A percentile compares a stretch with the other conserved stretches of the same genome.
phyloP scores from a whole-genome alignment of 2,888 invertebrate genomes.

The Phyto melanocephala region DNA sequence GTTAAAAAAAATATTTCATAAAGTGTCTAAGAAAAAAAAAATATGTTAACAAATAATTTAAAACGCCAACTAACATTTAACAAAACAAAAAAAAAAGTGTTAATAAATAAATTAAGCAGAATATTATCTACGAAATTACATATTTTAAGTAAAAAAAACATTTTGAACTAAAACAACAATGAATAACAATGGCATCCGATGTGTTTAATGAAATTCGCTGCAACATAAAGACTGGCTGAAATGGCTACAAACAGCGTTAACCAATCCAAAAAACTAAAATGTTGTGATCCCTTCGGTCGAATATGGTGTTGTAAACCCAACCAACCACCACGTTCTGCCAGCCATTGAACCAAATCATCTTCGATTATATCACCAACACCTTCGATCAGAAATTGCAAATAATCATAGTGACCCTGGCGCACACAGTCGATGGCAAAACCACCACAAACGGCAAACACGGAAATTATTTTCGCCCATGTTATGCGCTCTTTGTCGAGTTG shows the following conservation, averaged over 20 bases:
- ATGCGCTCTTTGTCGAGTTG: conserved; percentile 75
- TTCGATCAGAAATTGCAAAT: conserved; percentile 87
- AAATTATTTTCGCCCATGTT: conserved; percentile 89
- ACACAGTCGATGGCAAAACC: conserved; percentile 90
- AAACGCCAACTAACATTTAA: background rate
- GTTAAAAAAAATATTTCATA: background rate
- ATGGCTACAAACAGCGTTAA: conserved; percentile 76
- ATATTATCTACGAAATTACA: background rate
- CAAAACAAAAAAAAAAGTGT: background rate
- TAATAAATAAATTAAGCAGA: conserved; percentile 44
- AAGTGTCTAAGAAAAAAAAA: background rate
- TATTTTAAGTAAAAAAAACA: background rate
- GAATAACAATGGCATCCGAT: conserved; percentile 78
- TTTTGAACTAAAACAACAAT: conserved; percentile 72
- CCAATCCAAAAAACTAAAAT: conserved; percentile 76
- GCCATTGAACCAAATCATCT: conserved; percentile 85
- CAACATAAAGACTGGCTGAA: conserved; percentile 76
- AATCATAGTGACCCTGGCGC: conserved; percentile 87
- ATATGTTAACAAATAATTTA: background rate
- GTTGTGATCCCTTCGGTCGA: conserved; percentile 72
- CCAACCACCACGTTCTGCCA: conserved; percentile 92
- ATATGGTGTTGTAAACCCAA: conserved; percentile 76
- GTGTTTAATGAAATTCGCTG: conserved; percentile 75
- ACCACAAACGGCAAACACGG: conserved; percentile 90
- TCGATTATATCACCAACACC: conserved; percentile 87